These are phyloP conservation scores for Goniozus legneri DNA, from an alignment of 1,140 invertebrate species.

Conservation along the genomic window DNA sequence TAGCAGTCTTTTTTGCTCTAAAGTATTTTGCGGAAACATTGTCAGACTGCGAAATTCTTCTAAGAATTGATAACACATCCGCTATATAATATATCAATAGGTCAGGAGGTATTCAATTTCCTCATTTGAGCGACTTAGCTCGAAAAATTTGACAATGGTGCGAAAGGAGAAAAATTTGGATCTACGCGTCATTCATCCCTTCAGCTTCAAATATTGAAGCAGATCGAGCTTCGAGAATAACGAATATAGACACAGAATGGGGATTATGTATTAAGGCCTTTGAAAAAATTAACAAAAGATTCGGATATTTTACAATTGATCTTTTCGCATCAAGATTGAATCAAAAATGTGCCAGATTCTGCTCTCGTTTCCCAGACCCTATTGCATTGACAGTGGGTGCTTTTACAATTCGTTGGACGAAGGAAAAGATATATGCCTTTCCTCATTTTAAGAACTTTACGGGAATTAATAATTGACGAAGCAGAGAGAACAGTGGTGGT, in stretches of 20 bases:
- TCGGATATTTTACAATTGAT: background rate
- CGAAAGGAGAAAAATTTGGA: background rate
- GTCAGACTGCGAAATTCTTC: background rate
- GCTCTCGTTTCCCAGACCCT: background rate
- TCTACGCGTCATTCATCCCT: background rate
- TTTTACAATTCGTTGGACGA: background rate
- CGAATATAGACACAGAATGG: too few species aligned
- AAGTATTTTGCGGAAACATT: background rate
- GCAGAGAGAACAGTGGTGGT: conserved; percentile 1
- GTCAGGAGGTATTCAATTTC: background rate
- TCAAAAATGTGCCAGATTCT: background rate
- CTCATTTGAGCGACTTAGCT: background rate
- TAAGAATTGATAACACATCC: background rate
- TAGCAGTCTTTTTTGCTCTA: background rate
- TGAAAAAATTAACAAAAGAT: background rate
- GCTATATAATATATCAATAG: background rate
- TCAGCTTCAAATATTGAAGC: background rate
- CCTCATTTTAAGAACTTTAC: background rate
- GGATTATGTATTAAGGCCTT: too few species aligned
- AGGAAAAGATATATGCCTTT: background rate
- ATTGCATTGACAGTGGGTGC: background rate
- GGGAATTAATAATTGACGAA: conserved; percentile 1
- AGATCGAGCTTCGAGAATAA: too few species aligned
- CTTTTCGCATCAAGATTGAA: background rate
- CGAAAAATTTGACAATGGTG: conserved; percentile 1